Evolutionary conservation across 2,797 vertebrate genomes (phyloP), one percentile per base, ranked within the genome.

Genomic region (Diglossa cyanea): DNA sequence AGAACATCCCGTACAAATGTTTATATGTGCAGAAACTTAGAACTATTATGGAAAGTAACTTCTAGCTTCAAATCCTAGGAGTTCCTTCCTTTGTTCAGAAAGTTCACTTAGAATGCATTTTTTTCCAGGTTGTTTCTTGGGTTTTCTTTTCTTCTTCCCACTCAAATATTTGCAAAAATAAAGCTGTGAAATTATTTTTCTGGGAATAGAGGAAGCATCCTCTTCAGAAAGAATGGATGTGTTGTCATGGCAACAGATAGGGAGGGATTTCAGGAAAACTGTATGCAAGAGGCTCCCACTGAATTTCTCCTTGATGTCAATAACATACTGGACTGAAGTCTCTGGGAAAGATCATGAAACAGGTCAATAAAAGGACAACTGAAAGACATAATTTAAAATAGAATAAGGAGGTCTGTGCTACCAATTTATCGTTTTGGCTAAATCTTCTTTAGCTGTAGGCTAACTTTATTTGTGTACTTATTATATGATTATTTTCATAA

Each of bases 221-320:
- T 76, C 31, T 85, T 18, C 24, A 71, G 24, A 35, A 87, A 90
- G 39, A 91, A 81, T 0, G 2, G 28, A 72, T 85, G 4, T 77
- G 81, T 90, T 90, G 95, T 75, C 78, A 93, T 71, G 26, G 57
- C 45, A 96, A 93, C 89, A 74, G 54, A 78, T 77, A 65, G 28
- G 60, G 26, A 94, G n/a, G 37, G 60, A 87, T 94, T 92, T 85
- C 50, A 58, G 92, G 71, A 78, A 91, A 88, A 83, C 37, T 77
- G 33, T 67, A 23, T 74, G 68, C 30, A 70, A 95, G 87, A 60
- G 44, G 33, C 4, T 93, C 35, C 45, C 35, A 80, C 30, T 86
- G 60, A 91, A 91, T 85, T 85, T 85, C 28, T 44, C 24, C 37
- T 89, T 74, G n/a, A 73, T 76, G 26, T 71, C 66, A 76, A 31